These are phyloP conservation scores for Monopterus albus DNA, from an alignment of 2,113 vertebrate species.

Conservation along the genomic window DNA sequence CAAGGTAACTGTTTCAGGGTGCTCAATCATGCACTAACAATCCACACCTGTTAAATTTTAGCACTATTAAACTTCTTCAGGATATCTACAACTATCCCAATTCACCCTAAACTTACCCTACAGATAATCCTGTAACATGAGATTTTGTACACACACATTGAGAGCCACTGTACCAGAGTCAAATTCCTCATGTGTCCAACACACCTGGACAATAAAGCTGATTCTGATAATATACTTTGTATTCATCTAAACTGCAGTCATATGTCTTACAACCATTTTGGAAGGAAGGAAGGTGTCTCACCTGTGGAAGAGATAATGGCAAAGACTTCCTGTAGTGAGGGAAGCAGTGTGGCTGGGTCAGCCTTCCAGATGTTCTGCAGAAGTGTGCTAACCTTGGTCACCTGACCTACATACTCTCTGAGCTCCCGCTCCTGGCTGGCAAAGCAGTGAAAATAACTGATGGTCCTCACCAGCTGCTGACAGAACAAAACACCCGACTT, in stretches of 20 bases:
- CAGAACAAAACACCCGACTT: conserved; percentile 91
- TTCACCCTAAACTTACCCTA: background rate
- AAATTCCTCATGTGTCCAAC: too few relatives aligned
- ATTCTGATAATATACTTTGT: background rate
- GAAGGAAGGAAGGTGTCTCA: conserved; percentile 67
- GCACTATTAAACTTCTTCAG: too few relatives aligned
- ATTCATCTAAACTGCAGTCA: background rate
- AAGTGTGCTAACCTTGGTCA: conserved; percentile 91
- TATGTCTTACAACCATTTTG: background rate
- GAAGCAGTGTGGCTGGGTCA: conserved; percentile 90
- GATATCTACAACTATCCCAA: background rate
- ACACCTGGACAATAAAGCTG: too few relatives aligned
- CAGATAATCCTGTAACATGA: background rate
- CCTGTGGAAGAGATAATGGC: conserved; percentile 94
- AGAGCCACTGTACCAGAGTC: too few relatives aligned
- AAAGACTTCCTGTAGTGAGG: conserved; percentile 96
- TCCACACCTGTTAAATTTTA: too few relatives aligned
- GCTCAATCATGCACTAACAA: too few relatives aligned
- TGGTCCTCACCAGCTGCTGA: conserved; percentile 96
- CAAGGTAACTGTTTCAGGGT: too few relatives aligned
- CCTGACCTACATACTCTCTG: conserved; percentile 92
- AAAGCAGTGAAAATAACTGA: conserved; percentile 93
- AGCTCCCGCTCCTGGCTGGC: conserved; percentile 89
- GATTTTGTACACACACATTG: too few relatives aligned
- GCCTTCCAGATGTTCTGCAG: conserved; percentile 96